Evolutionary conservation across 2,888 invertebrate species (phyloP).

Genomic region (Colostygia pectinataria): DNA sequence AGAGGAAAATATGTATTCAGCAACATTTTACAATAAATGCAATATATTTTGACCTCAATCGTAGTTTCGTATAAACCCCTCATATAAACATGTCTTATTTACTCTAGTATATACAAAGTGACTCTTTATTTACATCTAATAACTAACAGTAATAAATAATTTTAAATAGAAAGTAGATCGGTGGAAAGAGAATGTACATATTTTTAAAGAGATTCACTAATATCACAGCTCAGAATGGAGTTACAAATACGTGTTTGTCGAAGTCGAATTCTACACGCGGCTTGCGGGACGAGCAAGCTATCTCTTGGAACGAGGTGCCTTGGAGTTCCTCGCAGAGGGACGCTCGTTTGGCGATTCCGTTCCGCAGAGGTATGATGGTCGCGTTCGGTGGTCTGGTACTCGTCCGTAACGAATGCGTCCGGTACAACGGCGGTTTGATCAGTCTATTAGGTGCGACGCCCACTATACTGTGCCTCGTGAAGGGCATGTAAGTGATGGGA

Average conservation of each 20-base stretch:
- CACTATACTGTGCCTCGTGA: constrained; percentile 70
- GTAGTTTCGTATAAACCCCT: constrained; percentile 35
- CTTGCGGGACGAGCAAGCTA: constrained; percentile 5
- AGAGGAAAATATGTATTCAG: constrained; percentile 50
- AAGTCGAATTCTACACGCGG: constrained; percentile 44
- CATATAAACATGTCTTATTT: constrained; percentile 41
- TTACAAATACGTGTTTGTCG: constrained; percentile 66
- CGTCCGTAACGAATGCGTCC: constrained; percentile 64
- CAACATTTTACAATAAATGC: constrained; percentile 65
- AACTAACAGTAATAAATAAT: constrained; percentile 68
- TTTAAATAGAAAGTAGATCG: constrained; percentile 59
- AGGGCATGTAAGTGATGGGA: constrained; percentile 52
- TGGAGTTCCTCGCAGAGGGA: constrained; percentile 61
- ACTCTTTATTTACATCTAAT: constrained; percentile 63
- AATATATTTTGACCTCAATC: constrained; percentile 50
- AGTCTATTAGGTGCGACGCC: constrained; percentile 69
- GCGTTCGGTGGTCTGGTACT: constrained; percentile 64
- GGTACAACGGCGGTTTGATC: constrained; percentile 57
- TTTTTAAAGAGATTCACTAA: constrained; percentile 47
- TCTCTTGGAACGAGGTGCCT: constrained; percentile 36
- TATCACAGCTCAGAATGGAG: constrained; percentile 78
- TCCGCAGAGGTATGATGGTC: constrained; percentile 70
- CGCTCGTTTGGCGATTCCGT: constrained; percentile 63
- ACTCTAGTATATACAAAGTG: constrained; percentile 66
- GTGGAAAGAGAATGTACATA: constrained; percentile 62